These are phyloP conservation scores for Erebia aethiops DNA, from an alignment of 2,888 invertebrate species.

Conservation along the genomic window DNA sequence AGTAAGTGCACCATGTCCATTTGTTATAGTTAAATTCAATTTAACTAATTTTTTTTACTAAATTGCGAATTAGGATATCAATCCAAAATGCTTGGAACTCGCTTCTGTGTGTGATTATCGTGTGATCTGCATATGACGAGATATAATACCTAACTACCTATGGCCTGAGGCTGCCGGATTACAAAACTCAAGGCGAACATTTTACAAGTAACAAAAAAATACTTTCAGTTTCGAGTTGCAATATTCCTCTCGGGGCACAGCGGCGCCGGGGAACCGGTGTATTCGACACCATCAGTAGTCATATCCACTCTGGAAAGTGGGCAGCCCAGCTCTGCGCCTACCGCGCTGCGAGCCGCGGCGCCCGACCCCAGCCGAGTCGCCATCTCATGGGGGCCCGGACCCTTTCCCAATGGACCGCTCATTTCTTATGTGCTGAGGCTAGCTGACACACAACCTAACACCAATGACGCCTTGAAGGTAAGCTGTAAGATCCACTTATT, in stretches of 20 bases:
- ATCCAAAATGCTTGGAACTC: too few relatives aligned
- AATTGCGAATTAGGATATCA: too few relatives aligned
- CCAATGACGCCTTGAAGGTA: slow-evolving; percentile 87
- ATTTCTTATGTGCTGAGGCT: slow-evolving; percentile 92
- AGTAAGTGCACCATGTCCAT: too few relatives aligned
- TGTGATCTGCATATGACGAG: too few relatives aligned
- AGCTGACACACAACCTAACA: slow-evolving; percentile 80
- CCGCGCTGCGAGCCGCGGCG: slow-evolving; percentile 88
- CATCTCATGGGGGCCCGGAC: slow-evolving; percentile 94
- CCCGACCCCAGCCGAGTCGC: slow-evolving; percentile 92
- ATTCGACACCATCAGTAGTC: slow-evolving; percentile 89
- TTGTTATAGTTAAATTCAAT: too few relatives aligned
- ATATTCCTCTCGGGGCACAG: slow-evolving; percentile 88
- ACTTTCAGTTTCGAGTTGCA: slow-evolving; percentile 91
- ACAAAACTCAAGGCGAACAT: not conserved
- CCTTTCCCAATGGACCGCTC: slow-evolving; percentile 93
- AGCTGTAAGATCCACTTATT: slow-evolving; percentile 19
- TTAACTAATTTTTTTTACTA: too few relatives aligned
- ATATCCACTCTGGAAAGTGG: slow-evolving; percentile 90
- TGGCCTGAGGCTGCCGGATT: not conserved
- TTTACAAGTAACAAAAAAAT: not conserved
- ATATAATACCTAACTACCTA: not conserved
- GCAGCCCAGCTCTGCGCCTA: slow-evolving; percentile 89
- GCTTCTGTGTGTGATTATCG: too few relatives aligned
- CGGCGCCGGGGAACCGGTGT: slow-evolving; percentile 87